These are phyloP conservation scores for Drosophila paramelanica DNA, from an alignment of 2,888 invertebrate species.

Conservation along the genomic window DNA sequence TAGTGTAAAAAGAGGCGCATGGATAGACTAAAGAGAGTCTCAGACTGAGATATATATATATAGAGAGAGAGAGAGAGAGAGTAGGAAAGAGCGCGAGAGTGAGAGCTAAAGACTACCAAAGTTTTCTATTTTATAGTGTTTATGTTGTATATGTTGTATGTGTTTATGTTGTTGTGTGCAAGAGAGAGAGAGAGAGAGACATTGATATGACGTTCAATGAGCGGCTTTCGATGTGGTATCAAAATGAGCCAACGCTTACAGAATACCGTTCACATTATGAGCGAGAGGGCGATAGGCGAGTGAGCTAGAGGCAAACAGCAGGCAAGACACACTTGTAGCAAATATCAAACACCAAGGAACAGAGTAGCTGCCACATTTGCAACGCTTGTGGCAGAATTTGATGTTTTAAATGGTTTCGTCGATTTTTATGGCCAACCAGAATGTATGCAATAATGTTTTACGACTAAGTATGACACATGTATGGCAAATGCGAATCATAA, in stretches of 20 bases:
- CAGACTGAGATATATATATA: constrained; percentile 6
- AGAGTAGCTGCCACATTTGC: constrained; percentile 46
- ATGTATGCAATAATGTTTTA: constrained; percentile 61
- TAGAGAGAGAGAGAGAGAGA: constrained; percentile 29
- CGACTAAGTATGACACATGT: constrained; percentile 42
- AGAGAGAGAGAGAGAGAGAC: background rate
- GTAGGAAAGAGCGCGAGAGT: constrained; percentile 13
- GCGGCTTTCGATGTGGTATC: constrained; percentile 13
- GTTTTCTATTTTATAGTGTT: constrained; percentile 19
- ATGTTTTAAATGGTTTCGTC: constrained; percentile 52
- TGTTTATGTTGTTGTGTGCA: constrained; percentile 28
- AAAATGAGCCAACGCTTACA: constrained; percentile 7
- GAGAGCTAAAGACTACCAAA: constrained; percentile 40
- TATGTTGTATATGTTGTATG: constrained; percentile 45
- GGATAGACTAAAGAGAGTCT: constrained; percentile 30
- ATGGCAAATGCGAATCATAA: constrained; percentile 52
- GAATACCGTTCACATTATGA: constrained; percentile 18
- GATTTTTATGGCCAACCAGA: constrained; percentile 60
- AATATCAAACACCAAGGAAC: constrained; percentile 84
- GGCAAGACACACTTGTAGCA: constrained; percentile 44
- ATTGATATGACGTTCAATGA: constrained; percentile 46
- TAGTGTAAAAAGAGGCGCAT: constrained; percentile 57
- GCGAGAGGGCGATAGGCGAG: constrained; percentile 28
- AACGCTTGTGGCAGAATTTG: constrained; percentile 48
- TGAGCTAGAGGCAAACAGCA: constrained; percentile 39